Conservation (phyloP, 2,888 invertebrate genomes). For the Dasypolia templi region DNA sequence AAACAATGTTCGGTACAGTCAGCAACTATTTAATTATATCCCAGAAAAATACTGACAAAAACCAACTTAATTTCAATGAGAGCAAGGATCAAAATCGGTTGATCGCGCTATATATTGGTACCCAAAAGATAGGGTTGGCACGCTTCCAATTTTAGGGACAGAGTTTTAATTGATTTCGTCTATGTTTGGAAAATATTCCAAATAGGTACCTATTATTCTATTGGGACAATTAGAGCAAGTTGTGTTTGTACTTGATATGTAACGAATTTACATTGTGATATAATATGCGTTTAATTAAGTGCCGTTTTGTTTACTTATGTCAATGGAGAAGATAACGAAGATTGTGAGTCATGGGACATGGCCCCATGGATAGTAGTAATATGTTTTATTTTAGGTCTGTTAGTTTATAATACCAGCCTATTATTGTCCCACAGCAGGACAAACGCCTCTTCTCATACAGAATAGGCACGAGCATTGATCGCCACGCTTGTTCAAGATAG, state of each 20-base stretch:
- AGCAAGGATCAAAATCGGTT: constrained; percentile 38
- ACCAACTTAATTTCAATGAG: neutral
- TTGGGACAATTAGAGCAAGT: constrained; percentile 20
- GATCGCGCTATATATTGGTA: neutral
- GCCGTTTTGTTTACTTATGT: constrained; percentile 5
- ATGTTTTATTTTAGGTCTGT: too few relatives aligned
- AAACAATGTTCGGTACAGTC: constrained; percentile 60
- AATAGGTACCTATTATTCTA: constrained; percentile 48
- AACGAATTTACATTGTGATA: constrained; percentile 34
- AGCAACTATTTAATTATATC: constrained; percentile 64
- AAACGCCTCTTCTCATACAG: too few relatives aligned
- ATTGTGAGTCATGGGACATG: constrained; percentile 7
- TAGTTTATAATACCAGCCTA: too few relatives aligned
- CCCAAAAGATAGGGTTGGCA: constrained; percentile 61
- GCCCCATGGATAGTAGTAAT: too few relatives aligned
- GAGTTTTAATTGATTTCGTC: constrained; percentile 72
- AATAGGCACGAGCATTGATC: too few relatives aligned
- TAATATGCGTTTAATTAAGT: constrained; percentile 17
- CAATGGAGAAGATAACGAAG: constrained; percentile 4
- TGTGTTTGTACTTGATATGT: constrained; percentile 27
- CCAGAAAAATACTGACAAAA: constrained; percentile 24
- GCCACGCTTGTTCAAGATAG: too few relatives aligned
- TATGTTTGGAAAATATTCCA: constrained; percentile 63
- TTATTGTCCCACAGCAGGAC: too few relatives aligned
- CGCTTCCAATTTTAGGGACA: constrained; percentile 58